phyloP scores from a whole-genome alignment of 2,797 vertebrate species.

The Pipistrellus pipistrellus region DNA sequence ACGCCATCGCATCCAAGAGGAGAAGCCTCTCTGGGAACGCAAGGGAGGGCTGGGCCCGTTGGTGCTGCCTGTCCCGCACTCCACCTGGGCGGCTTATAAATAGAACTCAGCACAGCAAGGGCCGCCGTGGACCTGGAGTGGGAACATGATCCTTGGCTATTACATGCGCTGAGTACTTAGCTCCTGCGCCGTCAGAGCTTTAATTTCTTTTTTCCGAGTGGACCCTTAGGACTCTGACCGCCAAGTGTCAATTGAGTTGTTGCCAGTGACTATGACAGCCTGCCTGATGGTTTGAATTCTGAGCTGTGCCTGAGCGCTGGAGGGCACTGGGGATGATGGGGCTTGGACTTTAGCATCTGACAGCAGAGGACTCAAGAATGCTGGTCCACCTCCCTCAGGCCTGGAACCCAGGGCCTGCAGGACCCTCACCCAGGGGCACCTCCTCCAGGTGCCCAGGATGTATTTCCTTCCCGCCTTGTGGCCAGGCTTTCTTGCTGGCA shows the following conservation, averaged over 20 bases:
- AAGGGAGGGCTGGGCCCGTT: background rate
- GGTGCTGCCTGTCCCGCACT: background rate
- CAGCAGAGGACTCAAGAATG: background rate
- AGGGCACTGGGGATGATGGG: background rate
- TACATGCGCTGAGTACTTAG: background rate
- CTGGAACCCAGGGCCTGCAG: background rate
- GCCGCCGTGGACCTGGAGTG: background rate
- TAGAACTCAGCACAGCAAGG: background rate
- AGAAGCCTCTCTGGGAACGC: background rate
- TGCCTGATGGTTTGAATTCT: background rate
- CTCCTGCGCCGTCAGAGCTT: background rate
- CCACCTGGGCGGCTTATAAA: background rate
- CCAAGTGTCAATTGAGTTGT: background rate
- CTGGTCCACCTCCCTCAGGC: rapidly evolving
- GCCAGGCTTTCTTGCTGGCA: background rate
- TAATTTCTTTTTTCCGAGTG: slow-evolving; percentile 5
- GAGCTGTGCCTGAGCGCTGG: background rate
- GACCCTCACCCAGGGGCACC: background rate
- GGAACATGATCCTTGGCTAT: slow-evolving; percentile 16
- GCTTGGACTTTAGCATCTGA: no score
- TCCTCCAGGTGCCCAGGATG: background rate
- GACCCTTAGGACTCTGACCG: background rate
- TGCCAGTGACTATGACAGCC: background rate
- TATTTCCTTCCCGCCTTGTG: rapidly evolving
- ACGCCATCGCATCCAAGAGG: background rate